Evolutionary conservation across 2,113 vertebrate species (phyloP).

Genomic region (Morphnarchus princeps): DNA sequence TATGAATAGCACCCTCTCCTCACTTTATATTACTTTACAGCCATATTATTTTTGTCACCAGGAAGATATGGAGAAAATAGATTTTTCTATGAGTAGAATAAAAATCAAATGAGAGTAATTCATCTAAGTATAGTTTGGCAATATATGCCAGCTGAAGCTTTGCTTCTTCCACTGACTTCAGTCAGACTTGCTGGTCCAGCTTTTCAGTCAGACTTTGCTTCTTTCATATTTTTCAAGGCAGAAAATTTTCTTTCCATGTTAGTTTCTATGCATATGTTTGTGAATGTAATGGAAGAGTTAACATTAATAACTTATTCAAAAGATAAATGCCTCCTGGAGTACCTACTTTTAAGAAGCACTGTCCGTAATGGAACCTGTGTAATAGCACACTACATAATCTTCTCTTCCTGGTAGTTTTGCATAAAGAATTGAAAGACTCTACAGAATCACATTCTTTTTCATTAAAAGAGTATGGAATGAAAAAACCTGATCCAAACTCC

Average conservation of each 20-base stretch:
- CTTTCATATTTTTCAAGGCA: not conserved
- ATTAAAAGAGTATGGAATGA: not conserved
- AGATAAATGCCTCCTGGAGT: not conserved
- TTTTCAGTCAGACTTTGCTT: not conserved
- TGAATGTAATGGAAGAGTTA: not conserved
- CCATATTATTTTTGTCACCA: not conserved
- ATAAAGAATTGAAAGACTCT: not conserved
- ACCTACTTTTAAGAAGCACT: not conserved
- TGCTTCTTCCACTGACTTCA: not conserved
- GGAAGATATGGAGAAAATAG: not conserved
- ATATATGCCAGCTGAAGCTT: not conserved
- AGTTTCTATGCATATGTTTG: not conserved
- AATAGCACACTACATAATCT: not conserved
- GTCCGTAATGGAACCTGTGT: not conserved
- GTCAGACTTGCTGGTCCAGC: not conserved
- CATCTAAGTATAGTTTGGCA: not conserved
- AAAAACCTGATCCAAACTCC: not conserved
- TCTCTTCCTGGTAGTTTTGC: not conserved
- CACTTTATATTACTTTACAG: not conserved
- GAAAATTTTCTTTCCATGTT: not conserved
- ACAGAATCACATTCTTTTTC: not conserved
- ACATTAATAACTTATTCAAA: not conserved
- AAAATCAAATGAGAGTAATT: not conserved
- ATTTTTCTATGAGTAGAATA: not conserved
- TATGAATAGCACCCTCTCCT: not conserved